Percentiles rank a stretch among this genome's conserved stretches.
phyloP scores from a whole-genome alignment of 2,888 invertebrate species.

The Chymomyza fuscimana region DNA sequence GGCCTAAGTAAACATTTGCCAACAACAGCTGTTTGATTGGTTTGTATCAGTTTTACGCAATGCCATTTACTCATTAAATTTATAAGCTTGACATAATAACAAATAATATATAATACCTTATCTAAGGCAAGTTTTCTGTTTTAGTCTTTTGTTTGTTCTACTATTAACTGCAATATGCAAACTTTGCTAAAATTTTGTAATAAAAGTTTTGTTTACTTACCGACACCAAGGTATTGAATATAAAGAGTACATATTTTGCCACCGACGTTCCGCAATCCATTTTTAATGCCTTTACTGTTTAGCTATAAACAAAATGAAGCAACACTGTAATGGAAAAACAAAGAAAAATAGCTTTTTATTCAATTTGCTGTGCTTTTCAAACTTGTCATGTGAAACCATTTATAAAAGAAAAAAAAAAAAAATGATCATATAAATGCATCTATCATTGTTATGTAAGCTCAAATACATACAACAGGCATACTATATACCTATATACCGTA shows the following conservation, averaged over 20 bases:
- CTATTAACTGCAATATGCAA: neutral
- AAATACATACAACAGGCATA: neutral
- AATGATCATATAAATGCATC: neutral
- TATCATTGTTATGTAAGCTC: neutral
- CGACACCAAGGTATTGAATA: slow-evolving; percentile 89
- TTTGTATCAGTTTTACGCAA: neutral
- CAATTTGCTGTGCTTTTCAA: neutral
- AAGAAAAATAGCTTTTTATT: neutral
- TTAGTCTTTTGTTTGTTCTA: slow-evolving; percentile 1
- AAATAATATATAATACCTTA: neutral
- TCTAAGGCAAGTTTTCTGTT: neutral
- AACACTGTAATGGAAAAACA: slow-evolving; percentile 1
- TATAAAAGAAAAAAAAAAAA: neutral
- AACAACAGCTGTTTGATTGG: neutral
- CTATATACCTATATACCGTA: neutral
- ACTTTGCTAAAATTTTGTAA: neutral
- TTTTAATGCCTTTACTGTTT: slow-evolving; percentile 66
- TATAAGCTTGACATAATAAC: neutral
- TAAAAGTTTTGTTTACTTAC: slow-evolving; percentile 81
- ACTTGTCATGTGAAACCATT: neutral
- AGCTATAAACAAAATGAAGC: neutral
- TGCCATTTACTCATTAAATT: neutral
- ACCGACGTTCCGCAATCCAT: slow-evolving; percentile 88
- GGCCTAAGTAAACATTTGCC: neutral
- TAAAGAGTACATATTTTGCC: slow-evolving; percentile 90